Base-by-base conservation (phyloP, 2,797 vertebrate genomes). In the Urophycis tenuis region DNA sequence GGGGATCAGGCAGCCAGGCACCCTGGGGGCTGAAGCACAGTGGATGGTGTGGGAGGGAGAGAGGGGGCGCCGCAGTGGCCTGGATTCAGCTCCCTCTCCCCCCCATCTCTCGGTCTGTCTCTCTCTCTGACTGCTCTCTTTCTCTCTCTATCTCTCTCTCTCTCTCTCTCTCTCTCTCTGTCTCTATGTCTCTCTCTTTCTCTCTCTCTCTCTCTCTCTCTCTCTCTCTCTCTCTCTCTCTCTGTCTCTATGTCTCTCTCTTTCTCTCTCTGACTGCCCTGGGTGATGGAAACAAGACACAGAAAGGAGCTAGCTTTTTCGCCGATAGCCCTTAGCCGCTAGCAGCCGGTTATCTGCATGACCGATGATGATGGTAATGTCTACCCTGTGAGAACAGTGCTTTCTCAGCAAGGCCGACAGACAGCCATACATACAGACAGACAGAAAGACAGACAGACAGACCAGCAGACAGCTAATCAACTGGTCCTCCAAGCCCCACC, bases 1-100 rank as follows among this genome's bases (percentile, higher is more conserved):
- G 53, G 53, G 53, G 53, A 60, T 60, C 53, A 60, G 53, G 53
- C 53, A 60, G 53, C 22, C n/a, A 60, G 53, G 53, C 53, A 60
- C 53, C 53, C 53, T 25, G 53, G 53, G 53, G 19, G 53, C 53
- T 60, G 53, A 17, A 73, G 22, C 34, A n/a, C 34, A 34, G 36
- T n/a, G 36, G 34, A 73, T 60, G 53, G 53, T 25, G 53, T n/a
- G 53, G 53, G 35, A 74, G 73, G 39, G 36, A 41, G 73, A 41
- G 29, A 74, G 36, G 12, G 67, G 53, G 53, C n/a, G n/a, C 53
- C n/a, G 53, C 53, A 60, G 53, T 60, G 53, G 53, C 53, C 53
- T 60, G 53, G 53, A 60, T 60, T 60, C n/a, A 60, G 53, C 53
- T 60, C 53, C 45, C 45, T 53, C 45, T 53, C 45, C 22, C 19